Base-by-base conservation (phyloP, 2,888 invertebrate species). In the Gastrophysa polygoni region DNA sequence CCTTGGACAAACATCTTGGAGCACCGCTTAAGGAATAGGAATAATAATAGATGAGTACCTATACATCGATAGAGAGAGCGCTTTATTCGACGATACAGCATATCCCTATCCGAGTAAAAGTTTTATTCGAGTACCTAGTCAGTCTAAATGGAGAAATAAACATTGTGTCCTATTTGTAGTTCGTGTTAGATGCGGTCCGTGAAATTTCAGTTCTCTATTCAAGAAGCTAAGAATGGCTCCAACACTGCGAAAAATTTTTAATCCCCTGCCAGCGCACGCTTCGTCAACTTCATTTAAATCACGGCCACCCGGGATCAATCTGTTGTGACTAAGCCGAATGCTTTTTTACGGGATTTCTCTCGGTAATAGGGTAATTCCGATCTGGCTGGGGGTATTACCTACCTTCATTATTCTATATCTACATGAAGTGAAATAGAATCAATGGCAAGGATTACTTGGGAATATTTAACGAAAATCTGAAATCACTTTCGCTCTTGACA, bases 101-200 rank as follows among this genome's bases (percentile, higher is more conserved):
- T n/a, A n/a, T n/a, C n/a, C n/a, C n/a, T n/a, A n/a, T n/a, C n/a
- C n/a, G n/a, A n/a, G 10, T 38, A 14, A n/a, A 38, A 38, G 14
- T 38, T 38, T 38, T 14, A 38, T 38, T 38, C 38, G 38, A 38
- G 10, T 32, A 28, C 47, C 57, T 48, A 57, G 38, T 57, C 57
- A 57, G 48, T 34, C 44, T 57, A 61, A 61, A 61, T 47, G 46
- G 48, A 56, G 56, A 56, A 21, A 56, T 59, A 59, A 59, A 63
- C 63, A 63, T 54, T 47, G 51, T 48, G 44, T 52, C 43, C 52
- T 75, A 70, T 75, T 75, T 74, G 73, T 74, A 56, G 68, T 72
- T 70, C 74, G 73, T 70, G 75, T 75, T 75, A 74, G 74, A 70
- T 68, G 72, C 73, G 73, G 73, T 73, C 73, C 70, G 60, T 69